Conservation (phyloP, 1,140 invertebrate genomes). For the Aethina tumida region DNA sequence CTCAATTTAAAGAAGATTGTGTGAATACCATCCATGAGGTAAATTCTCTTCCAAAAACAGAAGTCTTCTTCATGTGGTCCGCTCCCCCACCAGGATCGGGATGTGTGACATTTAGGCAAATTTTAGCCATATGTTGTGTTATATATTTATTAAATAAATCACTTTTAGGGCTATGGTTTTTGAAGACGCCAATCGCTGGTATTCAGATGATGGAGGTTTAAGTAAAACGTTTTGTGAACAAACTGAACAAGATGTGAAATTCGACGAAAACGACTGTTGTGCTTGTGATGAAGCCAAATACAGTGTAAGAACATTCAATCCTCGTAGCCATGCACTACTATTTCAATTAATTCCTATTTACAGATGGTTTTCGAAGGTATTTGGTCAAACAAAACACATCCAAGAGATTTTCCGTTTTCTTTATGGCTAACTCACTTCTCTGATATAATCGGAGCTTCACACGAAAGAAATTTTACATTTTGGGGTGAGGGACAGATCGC, state of each 20-base stretch:
- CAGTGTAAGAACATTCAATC: slow-evolving; percentile 44
- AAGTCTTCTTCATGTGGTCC: slow-evolving; percentile 85
- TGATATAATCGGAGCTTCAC: slow-evolving; percentile 93
- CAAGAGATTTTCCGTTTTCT: slow-evolving; percentile 89
- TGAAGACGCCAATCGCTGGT: slow-evolving; percentile 75
- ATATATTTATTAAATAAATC: too few relatives aligned
- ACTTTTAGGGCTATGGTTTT: slow-evolving; percentile 73
- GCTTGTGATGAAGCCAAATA: slow-evolving; percentile 90
- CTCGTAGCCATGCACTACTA: background rate
- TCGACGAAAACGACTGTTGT: slow-evolving; percentile 59
- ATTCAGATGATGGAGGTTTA: slow-evolving; percentile 77
- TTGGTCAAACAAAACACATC: slow-evolving; percentile 94
- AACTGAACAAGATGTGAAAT: slow-evolving; percentile 41
- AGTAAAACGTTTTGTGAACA: slow-evolving; percentile 76
- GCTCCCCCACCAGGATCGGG: slow-evolving; percentile 74
- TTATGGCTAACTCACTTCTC: slow-evolving; percentile 93
- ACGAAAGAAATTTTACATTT: slow-evolving; percentile 81
- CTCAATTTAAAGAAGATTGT: slow-evolving; percentile 76
- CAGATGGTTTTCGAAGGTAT: slow-evolving; percentile 89
- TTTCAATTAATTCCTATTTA: slow-evolving; percentile 15
- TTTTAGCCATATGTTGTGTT: too few relatives aligned
- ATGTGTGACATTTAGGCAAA: slow-evolving; percentile 70
- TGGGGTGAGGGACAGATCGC: slow-evolving; percentile 90
- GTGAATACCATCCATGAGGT: slow-evolving; percentile 75
- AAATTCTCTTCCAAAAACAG: slow-evolving; percentile 68